phyloP scores from a whole-genome alignment of 35 echinoderm and acorn worm genomes.

The Strongylocentrotus purpuratus region DNA sequence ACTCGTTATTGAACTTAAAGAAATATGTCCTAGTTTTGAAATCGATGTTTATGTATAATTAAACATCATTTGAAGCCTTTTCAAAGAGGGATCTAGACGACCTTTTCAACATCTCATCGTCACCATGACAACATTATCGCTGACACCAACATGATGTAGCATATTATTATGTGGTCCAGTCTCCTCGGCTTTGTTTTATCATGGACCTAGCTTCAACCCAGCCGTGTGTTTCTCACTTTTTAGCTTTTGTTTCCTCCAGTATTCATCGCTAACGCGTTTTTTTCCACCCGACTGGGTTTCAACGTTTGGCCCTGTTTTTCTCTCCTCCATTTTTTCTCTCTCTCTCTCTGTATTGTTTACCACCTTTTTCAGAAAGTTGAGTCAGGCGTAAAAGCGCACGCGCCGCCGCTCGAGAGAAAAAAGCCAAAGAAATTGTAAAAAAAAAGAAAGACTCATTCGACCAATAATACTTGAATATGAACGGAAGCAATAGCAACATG shows the following conservation, averaged over 20 bases:
- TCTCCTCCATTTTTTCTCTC: background rate
- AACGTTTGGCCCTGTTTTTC: background rate
- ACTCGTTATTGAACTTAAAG: background rate
- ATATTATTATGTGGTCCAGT: background rate
- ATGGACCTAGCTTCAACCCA: background rate
- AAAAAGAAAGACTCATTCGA: background rate
- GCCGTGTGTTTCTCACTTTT: conserved; percentile 18
- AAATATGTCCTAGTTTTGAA: background rate
- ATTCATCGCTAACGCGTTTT: background rate
- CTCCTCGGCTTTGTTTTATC: background rate
- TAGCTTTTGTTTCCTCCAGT: conserved; percentile 29
- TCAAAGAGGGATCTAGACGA: background rate
- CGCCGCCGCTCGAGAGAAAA: background rate
- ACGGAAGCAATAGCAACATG: background rate
- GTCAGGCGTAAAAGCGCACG: conserved; percentile 18
- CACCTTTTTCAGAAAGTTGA: conserved; percentile 26
- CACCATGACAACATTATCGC: background rate
- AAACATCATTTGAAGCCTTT: background rate
- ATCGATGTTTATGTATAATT: background rate
- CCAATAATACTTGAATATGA: background rate
- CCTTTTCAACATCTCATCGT: background rate
- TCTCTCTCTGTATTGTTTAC: conserved; percentile 26
- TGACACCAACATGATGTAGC: background rate
- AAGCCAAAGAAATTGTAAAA: background rate
- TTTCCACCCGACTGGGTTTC: background rate